Evolutionary conservation across 92 coral and sea anemone species (phyloP), one percentile per base, ranked within the genome.

Genomic region (Parazoanthus darwini): DNA sequence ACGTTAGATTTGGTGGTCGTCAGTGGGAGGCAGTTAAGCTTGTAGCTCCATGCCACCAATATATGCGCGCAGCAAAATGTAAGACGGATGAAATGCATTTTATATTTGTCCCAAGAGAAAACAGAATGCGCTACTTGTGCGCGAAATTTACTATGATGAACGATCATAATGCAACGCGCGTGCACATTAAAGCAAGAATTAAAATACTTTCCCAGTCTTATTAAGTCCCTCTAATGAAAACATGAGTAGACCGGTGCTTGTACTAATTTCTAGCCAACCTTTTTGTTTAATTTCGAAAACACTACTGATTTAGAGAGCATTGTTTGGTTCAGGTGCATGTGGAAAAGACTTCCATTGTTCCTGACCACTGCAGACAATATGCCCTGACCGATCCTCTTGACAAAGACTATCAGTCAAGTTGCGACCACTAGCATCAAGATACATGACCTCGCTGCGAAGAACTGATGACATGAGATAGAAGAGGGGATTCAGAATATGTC

Each of bases 361-460:
- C 92, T 6, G 95, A 91, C 76, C 95, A 93, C 79, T 89, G 95
- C 88, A 93, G 90, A 86, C 76, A 78, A 3, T 93, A 81, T 59
- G 88, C 96, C 43, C 77, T 93, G 54, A 91, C 89, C 79, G 92
- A 89, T 74, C 91, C 92, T 76, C 74, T 43, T 2, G 94, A 91
- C 87, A 82, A 70, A 56, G 92, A 82, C 86, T 91, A 71, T 78
- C 89, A 93, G 71, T 26, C 86, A 15, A 87, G 29, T 39, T 86
- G 93, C 85, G 65, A 80, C 58, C 92, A 91, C 23, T 82, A 88
- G 48, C 95, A 91, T 46, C 54, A 85, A 80, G 89, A 81, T 25
- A 88, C 73, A 77, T 93, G 94, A 46, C 86, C 86, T 68, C 79
- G 91, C 73, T 85, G 90, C 73, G 86, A 80, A 56, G 58, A 74